Conservation (phyloP, 2,888 invertebrate species). For the Yponomeuta plumbellus region DNA sequence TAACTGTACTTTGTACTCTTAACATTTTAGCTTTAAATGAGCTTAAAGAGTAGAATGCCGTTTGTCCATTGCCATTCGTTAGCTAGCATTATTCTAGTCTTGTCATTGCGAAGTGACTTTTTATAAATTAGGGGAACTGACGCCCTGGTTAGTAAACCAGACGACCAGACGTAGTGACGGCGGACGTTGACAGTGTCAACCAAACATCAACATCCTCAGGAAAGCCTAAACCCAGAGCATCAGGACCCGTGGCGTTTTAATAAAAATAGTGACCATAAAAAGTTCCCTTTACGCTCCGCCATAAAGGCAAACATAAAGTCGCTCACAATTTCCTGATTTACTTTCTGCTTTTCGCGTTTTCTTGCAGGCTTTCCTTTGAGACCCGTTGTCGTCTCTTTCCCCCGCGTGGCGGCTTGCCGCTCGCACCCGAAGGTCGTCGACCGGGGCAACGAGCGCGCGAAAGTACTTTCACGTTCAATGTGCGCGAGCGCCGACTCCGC, state of each 20-base stretch:
- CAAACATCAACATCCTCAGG: background rate
- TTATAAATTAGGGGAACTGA: too few relatives aligned
- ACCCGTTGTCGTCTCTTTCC: slow-evolving; percentile 49
- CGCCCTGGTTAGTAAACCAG: too few relatives aligned
- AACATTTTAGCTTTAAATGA: too few relatives aligned
- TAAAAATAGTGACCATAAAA: background rate
- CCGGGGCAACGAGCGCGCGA: slow-evolving; percentile 73
- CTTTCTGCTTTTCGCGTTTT: slow-evolving; percentile 54
- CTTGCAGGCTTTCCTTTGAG: slow-evolving; percentile 64
- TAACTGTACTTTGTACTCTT: too few relatives aligned
- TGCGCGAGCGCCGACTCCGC: slow-evolving; percentile 56
- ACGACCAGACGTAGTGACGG: background rate
- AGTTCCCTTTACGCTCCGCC: slow-evolving; percentile 28
- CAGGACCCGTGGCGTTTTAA: background rate
- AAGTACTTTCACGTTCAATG: slow-evolving; percentile 69
- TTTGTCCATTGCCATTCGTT: too few relatives aligned
- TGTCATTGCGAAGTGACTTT: too few relatives aligned
- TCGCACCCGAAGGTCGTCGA: slow-evolving; percentile 59
- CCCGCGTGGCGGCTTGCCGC: slow-evolving; percentile 35
- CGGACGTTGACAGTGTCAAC: background rate
- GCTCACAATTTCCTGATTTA: slow-evolving; percentile 58
- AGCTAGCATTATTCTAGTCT: too few relatives aligned
- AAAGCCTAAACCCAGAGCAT: background rate
- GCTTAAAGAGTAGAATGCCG: too few relatives aligned
- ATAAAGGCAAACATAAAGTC: slow-evolving; percentile 61